Percentiles rank a stretch among this genome's conserved stretches.
Evolutionary conservation across 2,113 vertebrate species (phyloP).

Genomic region (Amphilophus citrinellus): DNA sequence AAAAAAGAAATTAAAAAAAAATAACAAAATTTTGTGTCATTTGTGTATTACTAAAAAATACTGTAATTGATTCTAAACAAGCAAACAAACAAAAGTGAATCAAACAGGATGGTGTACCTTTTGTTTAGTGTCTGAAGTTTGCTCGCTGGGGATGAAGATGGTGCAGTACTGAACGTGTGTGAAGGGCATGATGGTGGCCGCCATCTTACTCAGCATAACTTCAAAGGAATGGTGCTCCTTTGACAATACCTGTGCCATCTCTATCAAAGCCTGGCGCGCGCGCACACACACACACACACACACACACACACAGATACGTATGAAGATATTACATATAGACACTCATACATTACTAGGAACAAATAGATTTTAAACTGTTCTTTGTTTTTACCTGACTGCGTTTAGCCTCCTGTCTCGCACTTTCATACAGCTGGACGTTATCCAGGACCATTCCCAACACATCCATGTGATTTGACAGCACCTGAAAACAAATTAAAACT

Average conservation of each 20-base stretch:
- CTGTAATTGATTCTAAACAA: not conserved
- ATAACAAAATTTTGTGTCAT: not conserved
- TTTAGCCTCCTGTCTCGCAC: slow-evolving; percentile 69
- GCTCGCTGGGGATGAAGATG: slow-evolving; percentile 58
- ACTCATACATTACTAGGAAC: not conserved
- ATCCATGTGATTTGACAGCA: slow-evolving; percentile 67
- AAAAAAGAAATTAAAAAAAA: not conserved
- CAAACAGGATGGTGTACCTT: slow-evolving; percentile 15
- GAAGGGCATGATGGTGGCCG: slow-evolving; percentile 69
- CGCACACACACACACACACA: not conserved
- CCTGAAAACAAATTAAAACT: slow-evolving; percentile 25
- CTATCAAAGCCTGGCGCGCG: slow-evolving; percentile 59
- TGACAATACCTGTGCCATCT: slow-evolving; percentile 64
- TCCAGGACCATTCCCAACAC: slow-evolving; percentile 70
- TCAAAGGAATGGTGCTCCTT: slow-evolving; percentile 66
- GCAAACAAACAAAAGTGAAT: not conserved
- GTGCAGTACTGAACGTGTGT: slow-evolving; percentile 67
- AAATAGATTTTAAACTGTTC: not conserved
- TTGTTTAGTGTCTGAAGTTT: not conserved
- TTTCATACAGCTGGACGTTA: slow-evolving; percentile 71
- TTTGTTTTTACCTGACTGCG: slow-evolving; percentile 60
- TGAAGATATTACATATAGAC: not conserved
- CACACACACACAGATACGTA: not conserved
- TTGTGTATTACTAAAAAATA: not conserved
- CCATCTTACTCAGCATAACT: slow-evolving; percentile 68